These are phyloP conservation scores for Polia nebulosa DNA, from an alignment of 2,888 invertebrate genomes.

Conservation along the genomic window DNA sequence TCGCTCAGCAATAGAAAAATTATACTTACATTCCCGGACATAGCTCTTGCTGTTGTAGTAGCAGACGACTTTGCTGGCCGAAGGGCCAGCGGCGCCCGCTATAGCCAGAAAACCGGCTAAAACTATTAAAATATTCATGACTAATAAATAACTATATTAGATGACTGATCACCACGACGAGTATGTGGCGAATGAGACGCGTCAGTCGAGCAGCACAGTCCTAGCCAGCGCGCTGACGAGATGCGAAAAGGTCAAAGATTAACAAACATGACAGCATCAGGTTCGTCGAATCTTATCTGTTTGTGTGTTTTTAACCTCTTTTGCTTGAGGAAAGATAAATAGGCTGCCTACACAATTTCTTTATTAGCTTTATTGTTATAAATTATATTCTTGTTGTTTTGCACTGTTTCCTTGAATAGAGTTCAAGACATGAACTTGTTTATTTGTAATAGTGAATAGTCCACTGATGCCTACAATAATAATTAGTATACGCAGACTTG, in stretches of 20 bases:
- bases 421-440: neutral
- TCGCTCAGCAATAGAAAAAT: conserved; percentile 73
- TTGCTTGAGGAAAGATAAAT: conserved; percentile 46
- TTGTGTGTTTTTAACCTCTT: conserved; percentile 62
- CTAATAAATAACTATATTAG: conserved; percentile 61
- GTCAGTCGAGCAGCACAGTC: conserved; percentile 58
- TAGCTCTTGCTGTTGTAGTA: conserved; percentile 94
- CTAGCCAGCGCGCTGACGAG: conserved; percentile 64
- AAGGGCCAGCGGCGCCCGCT: conserved; percentile 79
- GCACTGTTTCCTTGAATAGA: neutral
- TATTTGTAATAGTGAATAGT: neutral
- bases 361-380: neutral
- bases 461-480: neutral
- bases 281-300: conserved; percentile 75
- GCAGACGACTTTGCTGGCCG: conserved; percentile 92
- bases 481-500: no score
- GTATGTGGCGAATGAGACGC: conserved; percentile 82
- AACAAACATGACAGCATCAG: conserved; percentile 76
- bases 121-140: conserved; percentile 79
- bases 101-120: conserved; percentile 80
- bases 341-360: conserved; percentile 24
- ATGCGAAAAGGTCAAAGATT: conserved; percentile 79
- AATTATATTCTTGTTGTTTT: neutral
- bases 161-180: conserved; percentile 80
- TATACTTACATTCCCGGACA: conserved; percentile 92